phyloP scores from a whole-genome alignment of 2,888 invertebrate genomes.

The Cantharis rufa region DNA sequence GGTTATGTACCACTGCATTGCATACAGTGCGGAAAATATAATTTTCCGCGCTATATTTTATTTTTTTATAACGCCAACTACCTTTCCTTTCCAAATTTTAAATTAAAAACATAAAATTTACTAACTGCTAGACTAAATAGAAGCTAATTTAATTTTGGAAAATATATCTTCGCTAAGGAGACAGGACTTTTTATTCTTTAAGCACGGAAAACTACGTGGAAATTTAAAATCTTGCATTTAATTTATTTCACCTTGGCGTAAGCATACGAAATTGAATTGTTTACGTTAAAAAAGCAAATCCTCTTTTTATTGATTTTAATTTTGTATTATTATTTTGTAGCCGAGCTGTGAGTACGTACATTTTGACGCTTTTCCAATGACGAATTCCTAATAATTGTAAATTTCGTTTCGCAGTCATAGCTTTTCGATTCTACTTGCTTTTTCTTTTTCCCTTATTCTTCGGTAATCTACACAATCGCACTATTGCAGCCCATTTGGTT shows the following conservation, averaged over 20 bases:
- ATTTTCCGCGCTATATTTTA: slow-evolving; percentile 20
- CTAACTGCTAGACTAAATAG: slow-evolving; percentile 23
- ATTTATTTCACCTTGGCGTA: neutral
- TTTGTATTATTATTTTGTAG: neutral
- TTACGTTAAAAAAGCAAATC: neutral
- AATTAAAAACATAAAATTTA: slow-evolving; percentile 28
- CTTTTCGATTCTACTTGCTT: slow-evolving; percentile 38
- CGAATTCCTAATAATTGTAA: slow-evolving; percentile 41
- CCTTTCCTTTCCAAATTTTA: slow-evolving; percentile 15
- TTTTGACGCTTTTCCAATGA: neutral
- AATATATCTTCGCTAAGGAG: slow-evolving; percentile 21
- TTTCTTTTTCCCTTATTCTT: slow-evolving; percentile 35
- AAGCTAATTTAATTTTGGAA: slow-evolving; percentile 27
- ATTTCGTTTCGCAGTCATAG: slow-evolving; percentile 42
- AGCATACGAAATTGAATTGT: neutral
- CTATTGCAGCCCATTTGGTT: slow-evolving; percentile 37
- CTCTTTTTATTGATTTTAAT: neutral
- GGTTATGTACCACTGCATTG: neutral
- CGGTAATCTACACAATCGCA: slow-evolving; percentile 37
- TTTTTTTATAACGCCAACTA: slow-evolving; percentile 10
- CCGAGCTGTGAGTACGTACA: neutral
- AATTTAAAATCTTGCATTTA: neutral
- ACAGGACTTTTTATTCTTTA: slow-evolving; percentile 9
- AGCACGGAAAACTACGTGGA: slow-evolving; percentile 4
- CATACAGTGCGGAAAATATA: slow-evolving; percentile 7